phyloP scores from a whole-genome alignment of 2,113 vertebrate genomes.

The Pseudorectes ferrugineus region DNA sequence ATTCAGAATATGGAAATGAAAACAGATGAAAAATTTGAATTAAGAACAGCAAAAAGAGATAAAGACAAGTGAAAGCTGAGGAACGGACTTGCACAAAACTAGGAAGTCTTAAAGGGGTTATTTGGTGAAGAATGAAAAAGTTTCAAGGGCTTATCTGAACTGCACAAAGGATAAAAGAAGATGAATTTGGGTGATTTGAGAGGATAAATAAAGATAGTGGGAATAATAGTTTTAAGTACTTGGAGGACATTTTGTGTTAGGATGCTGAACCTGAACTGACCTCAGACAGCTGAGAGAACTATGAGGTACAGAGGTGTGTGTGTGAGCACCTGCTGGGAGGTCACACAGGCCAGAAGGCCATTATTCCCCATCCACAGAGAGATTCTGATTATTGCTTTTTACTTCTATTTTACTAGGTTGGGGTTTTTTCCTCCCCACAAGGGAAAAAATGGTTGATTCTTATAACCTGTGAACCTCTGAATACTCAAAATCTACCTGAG shows the following conservation, averaged over 20 bases:
- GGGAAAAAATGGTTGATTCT: background rate
- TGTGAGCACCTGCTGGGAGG: background rate
- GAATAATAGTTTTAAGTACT: background rate
- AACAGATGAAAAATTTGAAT: background rate
- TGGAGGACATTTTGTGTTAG: background rate
- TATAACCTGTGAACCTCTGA: background rate
- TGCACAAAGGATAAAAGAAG: background rate
- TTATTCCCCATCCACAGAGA: background rate
- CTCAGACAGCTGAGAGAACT: background rate
- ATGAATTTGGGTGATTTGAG: background rate
- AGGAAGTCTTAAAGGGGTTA: background rate
- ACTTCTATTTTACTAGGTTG: background rate
- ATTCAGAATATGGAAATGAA: background rate
- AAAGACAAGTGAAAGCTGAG: background rate
- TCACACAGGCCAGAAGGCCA: background rate
- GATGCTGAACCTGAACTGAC: background rate
- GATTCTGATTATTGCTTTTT: background rate
- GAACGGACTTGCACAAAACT: background rate
- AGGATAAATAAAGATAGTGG: background rate
- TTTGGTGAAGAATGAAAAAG: background rate
- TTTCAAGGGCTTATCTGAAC: background rate
- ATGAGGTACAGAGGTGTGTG: background rate
- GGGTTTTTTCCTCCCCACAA: fast-evolving
- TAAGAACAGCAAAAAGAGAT: background rate
- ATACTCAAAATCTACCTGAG: background rate